Base-by-base conservation (phyloP, 2,888 invertebrate species). In the Drosophila colorata region DNA sequence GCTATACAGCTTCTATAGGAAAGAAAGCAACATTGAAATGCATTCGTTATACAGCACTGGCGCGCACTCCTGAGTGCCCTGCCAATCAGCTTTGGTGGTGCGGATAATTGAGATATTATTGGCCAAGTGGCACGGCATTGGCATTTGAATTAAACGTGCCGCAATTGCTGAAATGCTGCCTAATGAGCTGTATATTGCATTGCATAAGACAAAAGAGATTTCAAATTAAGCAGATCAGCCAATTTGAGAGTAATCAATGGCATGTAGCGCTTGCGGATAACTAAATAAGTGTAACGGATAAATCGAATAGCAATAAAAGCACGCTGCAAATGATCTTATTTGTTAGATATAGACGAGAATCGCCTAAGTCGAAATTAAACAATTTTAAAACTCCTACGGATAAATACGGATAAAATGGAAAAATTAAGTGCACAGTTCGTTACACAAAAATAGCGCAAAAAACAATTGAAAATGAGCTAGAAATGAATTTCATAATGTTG, bases 101-200 rank as follows among this genome's bases (percentile, higher is more conserved):
- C 31, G 38, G 47, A 73, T 84, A 87, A 88, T 85, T 88, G 84
- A 85, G 87, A 87, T 88, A 84, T 74, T 86, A 86, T 79, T 86
- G 72, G 67, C 55, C 57, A 43, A 65, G 70, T 51, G 64, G 78
- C 78, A 69, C 74, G 75, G 75, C 69, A 67, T 69, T 69, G 81
- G 68, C 75, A 81, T 80, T 84, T 78, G 49, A 63, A 52, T 56
- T 63, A 74, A 71, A 81, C 82, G 88, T 87, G 86, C 78, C 69
- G 55, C 82, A 85, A 75, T 70, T 87, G 78, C 76, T 75, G 55
- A 67, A 81, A 72, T 75, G 82, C 58, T 57, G 41, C 43, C 68
- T 87, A 82, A 82, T 82, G 86, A 82, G 68, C 71, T 59, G 60
- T 40, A 46, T 53, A 69, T 67, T 57, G 56, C 67, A 58, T 49